Evolutionary conservation across 2,797 vertebrate species (phyloP).

Genomic region (Chiloscyllium punctatum): DNA sequence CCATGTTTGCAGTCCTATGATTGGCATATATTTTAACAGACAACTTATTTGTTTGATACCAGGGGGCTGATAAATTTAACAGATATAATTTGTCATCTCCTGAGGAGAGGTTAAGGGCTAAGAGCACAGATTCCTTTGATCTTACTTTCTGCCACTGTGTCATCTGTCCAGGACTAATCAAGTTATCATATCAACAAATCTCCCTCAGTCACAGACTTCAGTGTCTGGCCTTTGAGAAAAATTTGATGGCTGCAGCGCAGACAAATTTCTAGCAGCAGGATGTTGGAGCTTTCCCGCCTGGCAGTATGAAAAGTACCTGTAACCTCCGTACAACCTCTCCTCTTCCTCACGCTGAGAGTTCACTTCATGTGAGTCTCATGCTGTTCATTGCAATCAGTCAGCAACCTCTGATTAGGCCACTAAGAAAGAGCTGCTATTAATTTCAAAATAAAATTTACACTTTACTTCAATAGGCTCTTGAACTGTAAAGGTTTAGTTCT

Average conservation of each 20-base stretch:
- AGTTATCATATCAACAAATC: slow-evolving; percentile 81
- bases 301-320: slow-evolving; percentile 81
- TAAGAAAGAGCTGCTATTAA: slow-evolving; percentile 18
- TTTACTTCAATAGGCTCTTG: slow-evolving; percentile 13
- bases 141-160: slow-evolving; percentile 58
- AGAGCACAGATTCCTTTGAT: slow-evolving; percentile 62
- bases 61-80: slow-evolving; percentile 55
- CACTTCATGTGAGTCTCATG: slow-evolving; percentile 71
- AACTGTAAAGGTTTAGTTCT: background rate
- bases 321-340: slow-evolving; percentile 64
- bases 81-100: slow-evolving; percentile 66
- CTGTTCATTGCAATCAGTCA: slow-evolving; percentile 52
- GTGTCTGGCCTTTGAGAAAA: slow-evolving; percentile 57
- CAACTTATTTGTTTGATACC: slow-evolving; percentile 55
- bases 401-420: background rate
- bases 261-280: slow-evolving; percentile 91
- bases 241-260: slow-evolving; percentile 50
- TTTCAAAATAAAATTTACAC: slow-evolving; percentile 16
- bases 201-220: slow-evolving; percentile 62
- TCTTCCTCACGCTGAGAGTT: slow-evolving; percentile 61
- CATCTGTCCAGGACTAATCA: slow-evolving; percentile 71
- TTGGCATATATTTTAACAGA: slow-evolving; percentile 51
- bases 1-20: slow-evolving; percentile 35
- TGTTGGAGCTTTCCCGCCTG: slow-evolving; percentile 61
- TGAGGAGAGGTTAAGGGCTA: slow-evolving; percentile 75